phyloP scores from a whole-genome alignment of 2,113 vertebrate genomes.

The Polypterus senegalus region DNA sequence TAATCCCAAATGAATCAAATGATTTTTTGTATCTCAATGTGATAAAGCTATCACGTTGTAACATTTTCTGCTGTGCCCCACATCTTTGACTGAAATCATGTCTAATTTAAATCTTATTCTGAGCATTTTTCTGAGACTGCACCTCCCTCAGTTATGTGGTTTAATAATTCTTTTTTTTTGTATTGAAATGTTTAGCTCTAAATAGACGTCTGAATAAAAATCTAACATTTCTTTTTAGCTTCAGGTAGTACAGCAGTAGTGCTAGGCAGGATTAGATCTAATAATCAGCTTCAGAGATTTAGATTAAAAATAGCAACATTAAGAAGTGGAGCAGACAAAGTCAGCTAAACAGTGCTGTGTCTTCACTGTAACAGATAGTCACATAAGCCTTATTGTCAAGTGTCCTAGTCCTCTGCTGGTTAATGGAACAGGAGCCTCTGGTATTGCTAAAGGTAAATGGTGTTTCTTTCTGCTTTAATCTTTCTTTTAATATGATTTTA shows the following conservation, averaged over 20 bases:
- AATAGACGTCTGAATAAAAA: too few relatives aligned
- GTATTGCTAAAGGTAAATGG: neutral
- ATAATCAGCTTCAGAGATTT: slow-evolving; percentile 78
- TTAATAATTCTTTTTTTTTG: too few relatives aligned
- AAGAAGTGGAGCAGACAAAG: slow-evolving; percentile 55
- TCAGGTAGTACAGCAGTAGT: slow-evolving; percentile 34
- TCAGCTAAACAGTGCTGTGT: slow-evolving; percentile 12
- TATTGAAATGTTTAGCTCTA: too few relatives aligned
- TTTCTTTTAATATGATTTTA: neutral
- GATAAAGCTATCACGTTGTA: too few relatives aligned
- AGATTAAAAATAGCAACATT: slow-evolving; percentile 63
- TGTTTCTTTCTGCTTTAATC: neutral
- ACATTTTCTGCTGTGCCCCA: too few relatives aligned
- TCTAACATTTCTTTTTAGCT: slow-evolving; percentile 25
- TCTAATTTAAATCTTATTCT: too few relatives aligned
- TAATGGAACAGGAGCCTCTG: neutral
- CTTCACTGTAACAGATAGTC: slow-evolving; percentile 6
- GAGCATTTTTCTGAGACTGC: too few relatives aligned
- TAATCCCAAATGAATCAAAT: too few relatives aligned
- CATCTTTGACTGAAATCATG: too few relatives aligned
- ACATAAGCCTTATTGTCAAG: neutral
- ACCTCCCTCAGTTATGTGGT: too few relatives aligned
- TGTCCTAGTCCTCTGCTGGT: neutral
- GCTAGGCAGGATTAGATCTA: slow-evolving; percentile 60
- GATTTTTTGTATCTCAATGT: too few relatives aligned